These are phyloP conservation scores for Actenoides lindsayi DNA, from an alignment of 2,113 vertebrate species.

Conservation along the genomic window DNA sequence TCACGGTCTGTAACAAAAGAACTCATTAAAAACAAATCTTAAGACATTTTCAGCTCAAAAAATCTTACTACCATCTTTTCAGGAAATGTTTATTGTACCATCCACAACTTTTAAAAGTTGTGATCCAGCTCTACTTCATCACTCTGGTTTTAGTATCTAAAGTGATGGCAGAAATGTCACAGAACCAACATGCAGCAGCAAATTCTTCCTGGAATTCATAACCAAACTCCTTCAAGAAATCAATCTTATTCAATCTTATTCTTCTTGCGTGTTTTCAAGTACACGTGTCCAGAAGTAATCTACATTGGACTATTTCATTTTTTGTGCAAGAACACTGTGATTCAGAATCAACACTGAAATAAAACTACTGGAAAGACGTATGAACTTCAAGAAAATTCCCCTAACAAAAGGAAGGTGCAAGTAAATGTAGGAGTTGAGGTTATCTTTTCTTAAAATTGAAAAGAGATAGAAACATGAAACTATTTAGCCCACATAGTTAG, in stretches of 20 bases:
- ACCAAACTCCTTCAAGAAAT: background rate
- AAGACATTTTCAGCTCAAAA: background rate
- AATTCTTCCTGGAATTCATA: background rate
- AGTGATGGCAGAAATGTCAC: background rate
- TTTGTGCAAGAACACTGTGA: background rate
- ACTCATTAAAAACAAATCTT: background rate
- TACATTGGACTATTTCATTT: background rate
- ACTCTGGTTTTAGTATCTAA: background rate
- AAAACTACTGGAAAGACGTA: accelerated
- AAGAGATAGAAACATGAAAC: background rate
- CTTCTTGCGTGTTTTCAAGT: background rate
- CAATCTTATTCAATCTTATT: background rate
- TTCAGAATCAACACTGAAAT: background rate
- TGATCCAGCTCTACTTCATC: background rate
- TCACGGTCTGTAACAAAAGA: constrained; percentile 83
- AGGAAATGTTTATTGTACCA: background rate
- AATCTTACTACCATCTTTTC: background rate
- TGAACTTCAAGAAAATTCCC: background rate
- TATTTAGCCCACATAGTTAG: background rate
- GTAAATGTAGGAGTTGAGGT: background rate
- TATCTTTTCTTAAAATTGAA: background rate
- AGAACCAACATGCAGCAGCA: background rate
- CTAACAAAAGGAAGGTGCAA: background rate
- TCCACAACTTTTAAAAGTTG: background rate
- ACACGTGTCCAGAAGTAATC: accelerated